phyloP scores from a whole-genome alignment of 2,113 vertebrate species.

The Chloropsis cyanopogon region DNA sequence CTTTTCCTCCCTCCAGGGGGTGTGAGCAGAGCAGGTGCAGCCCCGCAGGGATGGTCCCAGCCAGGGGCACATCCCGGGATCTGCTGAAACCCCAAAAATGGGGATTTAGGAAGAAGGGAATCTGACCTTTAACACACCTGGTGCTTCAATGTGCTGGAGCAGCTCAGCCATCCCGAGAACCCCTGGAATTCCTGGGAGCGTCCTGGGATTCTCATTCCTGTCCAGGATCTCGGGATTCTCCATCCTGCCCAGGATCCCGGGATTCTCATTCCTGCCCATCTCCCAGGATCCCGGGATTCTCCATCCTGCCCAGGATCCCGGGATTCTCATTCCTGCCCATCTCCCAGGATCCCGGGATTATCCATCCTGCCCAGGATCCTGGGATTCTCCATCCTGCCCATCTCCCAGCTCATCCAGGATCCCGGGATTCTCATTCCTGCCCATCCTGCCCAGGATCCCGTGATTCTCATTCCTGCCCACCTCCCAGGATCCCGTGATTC shows the following conservation, averaged over 20 bases:
- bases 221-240: background rate
- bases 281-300: background rate
- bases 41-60: background rate
- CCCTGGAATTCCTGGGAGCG: too few relatives aligned
- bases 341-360: too few relatives aligned
- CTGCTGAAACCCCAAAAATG: background rate
- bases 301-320: rapidly evolving
- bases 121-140: rapidly evolving
- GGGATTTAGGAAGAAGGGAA: background rate
- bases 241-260: background rate
- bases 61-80: rapidly evolving
- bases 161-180: background rate
- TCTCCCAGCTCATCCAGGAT: background rate
- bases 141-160: background rate
- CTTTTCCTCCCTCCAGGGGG: background rate
- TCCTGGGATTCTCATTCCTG: background rate
- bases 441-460: background rate
- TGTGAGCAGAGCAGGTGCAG: background rate
- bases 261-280: background rate
- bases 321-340: too few relatives aligned
- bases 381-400: rapidly evolving
- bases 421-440: background rate
- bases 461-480: background rate
- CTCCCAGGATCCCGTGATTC: too few relatives aligned
- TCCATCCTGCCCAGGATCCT: background rate